Conservation (phyloP, 2,797 vertebrate species). For the Sebastes flavidus region DNA sequence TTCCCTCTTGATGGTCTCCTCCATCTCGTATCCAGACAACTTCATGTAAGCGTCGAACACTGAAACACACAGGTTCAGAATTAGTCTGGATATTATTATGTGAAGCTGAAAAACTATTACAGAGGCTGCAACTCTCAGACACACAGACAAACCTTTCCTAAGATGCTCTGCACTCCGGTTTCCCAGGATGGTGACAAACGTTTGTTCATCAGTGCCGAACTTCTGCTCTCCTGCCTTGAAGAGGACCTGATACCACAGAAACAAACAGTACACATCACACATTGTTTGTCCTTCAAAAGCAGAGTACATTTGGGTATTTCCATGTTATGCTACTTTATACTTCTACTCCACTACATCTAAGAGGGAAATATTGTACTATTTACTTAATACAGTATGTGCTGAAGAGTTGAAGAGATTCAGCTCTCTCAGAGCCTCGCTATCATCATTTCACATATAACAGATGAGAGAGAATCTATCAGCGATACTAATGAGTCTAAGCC, state of each 20-base stretch:
- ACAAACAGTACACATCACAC: background rate
- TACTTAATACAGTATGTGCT: background rate
- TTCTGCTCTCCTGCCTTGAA: slow-evolving; percentile 95
- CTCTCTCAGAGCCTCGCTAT: background rate
- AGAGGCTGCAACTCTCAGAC: background rate
- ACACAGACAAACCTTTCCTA: slow-evolving; percentile 84
- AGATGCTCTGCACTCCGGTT: slow-evolving; percentile 91
- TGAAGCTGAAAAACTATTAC: background rate
- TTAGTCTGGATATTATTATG: background rate
- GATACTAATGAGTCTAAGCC: background rate
- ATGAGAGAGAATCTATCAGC: background rate
- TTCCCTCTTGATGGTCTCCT: slow-evolving; percentile 94
- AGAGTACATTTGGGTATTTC: background rate
- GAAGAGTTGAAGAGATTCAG: no score
- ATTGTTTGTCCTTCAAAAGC: background rate
- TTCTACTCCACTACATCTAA: background rate
- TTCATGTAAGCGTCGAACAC: slow-evolving; percentile 96
- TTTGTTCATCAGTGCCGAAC: slow-evolving; percentile 94
- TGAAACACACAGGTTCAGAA: slow-evolving; percentile 64
- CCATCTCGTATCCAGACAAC: slow-evolving; percentile 92
- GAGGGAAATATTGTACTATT: background rate
- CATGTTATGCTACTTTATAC: background rate
- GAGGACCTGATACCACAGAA: slow-evolving; percentile 79
- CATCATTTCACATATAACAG: no score
- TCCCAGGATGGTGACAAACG: slow-evolving; percentile 94